phyloP scores from a whole-genome alignment of 23 tunicate genomes.

The Halocynthia aurantium region DNA sequence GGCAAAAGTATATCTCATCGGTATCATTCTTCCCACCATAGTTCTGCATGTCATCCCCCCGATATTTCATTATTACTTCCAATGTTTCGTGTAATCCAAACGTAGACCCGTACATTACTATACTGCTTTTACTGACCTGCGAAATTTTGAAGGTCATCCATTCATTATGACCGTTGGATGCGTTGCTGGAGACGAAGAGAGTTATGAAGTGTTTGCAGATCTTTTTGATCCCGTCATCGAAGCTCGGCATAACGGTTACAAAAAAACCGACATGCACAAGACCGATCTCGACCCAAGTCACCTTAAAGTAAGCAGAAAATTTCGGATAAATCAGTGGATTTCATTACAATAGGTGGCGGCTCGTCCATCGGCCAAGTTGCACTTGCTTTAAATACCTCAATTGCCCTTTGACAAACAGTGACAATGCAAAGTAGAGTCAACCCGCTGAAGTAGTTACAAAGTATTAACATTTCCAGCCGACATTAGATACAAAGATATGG shows the following conservation, averaged over 20 bases:
- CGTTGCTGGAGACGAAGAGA: conserved; percentile 97
- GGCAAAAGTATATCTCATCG: no score
- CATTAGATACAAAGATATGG: no score
- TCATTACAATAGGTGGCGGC: background rate
- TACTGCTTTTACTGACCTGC: no score
- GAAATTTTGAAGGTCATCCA: conserved; percentile 75
- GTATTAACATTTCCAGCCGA: no score
- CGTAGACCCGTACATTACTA: no score
- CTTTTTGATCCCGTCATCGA: conserved; percentile 92
- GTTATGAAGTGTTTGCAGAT: conserved; percentile 81
- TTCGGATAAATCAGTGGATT: background rate
- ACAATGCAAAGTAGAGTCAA: no score
- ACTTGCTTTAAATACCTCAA: no score
- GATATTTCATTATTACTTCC: background rate
- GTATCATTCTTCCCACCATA: no score
- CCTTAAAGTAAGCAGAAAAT: conserved; percentile 21
- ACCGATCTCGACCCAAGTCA: conserved; percentile 79
- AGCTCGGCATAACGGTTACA: conserved; percentile 91
- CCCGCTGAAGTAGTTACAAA: no score
- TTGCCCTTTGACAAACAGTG: no score
- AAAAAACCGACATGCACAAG: conserved; percentile 71
- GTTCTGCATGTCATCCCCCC: no score
- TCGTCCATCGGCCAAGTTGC: background rate
- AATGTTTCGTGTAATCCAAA: no score
- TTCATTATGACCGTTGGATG: conserved; percentile 99